Base-by-base conservation (phyloP, 2,113 vertebrate species). In the Pangasianodon gigas region DNA sequence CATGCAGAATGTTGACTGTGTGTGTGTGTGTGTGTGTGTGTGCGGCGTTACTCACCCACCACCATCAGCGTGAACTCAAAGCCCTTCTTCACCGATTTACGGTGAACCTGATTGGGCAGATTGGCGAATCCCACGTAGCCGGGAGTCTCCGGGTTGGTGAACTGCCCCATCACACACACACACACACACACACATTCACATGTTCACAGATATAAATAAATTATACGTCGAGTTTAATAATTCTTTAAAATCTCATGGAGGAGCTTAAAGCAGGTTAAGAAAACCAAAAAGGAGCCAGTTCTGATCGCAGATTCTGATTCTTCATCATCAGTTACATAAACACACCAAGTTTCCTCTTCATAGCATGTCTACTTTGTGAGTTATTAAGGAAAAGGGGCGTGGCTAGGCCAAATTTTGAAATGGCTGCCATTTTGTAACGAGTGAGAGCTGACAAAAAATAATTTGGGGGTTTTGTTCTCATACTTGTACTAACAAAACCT, bases 61-160 rank as follows among this genome's bases (percentile, higher is more conserved):
- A 99, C 98, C 98, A 99, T 99, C 11, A 99, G 96, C 1, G 98
- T 99, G 93, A 99, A 99, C 94, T 99, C 98, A 93, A 99, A 99
- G 1, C 98, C 98, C 83, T 99, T 99, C 91, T 99, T 99, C 85
- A 99, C 98, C 10, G 98, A 99, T 93, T 99, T 99, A 52, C 98
- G 97, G 91, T 99, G 98, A 93, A 99, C 98, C 94, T 99, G 98
- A 92, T 99, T 99, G 41, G 98, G 98, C 90, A 99, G 97, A 92
- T 99, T 99, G 89, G 98, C 98, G 89, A 99, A 99, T 89, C 98
- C 98, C 90, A 99, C 98, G 87, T 99, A 99, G 58, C 98, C 98
- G 5, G 98, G 98, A 32, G 98, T 99, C 95, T 99, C 98, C 58
- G 98, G 98, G 92, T 99, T 99, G 92, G 96, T 96, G 93, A 99